These are phyloP conservation scores for Lepidocolaptes lacrymiger DNA, from an alignment of 2,797 vertebrate species.

Conservation along the genomic window DNA sequence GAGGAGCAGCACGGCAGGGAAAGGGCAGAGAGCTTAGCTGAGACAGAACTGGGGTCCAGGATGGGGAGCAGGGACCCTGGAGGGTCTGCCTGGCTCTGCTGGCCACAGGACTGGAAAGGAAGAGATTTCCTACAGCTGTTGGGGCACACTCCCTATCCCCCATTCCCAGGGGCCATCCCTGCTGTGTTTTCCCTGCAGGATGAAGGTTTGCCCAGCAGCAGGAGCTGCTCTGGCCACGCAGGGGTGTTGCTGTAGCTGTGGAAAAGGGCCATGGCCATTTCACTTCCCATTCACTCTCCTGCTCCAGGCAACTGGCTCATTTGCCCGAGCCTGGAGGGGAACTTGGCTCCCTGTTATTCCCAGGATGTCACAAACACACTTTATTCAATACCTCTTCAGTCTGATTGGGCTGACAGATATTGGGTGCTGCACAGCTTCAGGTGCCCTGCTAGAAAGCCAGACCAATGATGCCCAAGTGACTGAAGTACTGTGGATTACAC, in stretches of 20 bases:
- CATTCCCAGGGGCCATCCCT: accelerated
- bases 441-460: background rate
- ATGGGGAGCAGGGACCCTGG: background rate
- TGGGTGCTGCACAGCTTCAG: background rate
- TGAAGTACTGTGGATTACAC: background rate
- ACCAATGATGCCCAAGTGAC: background rate
- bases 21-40: background rate
- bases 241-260: background rate
- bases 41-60: background rate
- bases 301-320: background rate
- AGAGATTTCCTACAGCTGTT: background rate
- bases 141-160: background rate
- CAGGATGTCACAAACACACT: background rate
- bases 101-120: background rate
- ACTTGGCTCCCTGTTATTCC: background rate
- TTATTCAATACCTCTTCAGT: background rate
- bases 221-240: background rate
- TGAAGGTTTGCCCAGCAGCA: background rate
- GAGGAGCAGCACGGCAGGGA: background rate
- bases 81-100: background rate
- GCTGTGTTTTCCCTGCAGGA: background rate
- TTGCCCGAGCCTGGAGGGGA: conserved; percentile 3
- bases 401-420: background rate
- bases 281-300: background rate
- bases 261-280: background rate